phyloP scores from a whole-genome alignment of 2,113 vertebrate species.

The Lagenorhynchus albirostris region DNA sequence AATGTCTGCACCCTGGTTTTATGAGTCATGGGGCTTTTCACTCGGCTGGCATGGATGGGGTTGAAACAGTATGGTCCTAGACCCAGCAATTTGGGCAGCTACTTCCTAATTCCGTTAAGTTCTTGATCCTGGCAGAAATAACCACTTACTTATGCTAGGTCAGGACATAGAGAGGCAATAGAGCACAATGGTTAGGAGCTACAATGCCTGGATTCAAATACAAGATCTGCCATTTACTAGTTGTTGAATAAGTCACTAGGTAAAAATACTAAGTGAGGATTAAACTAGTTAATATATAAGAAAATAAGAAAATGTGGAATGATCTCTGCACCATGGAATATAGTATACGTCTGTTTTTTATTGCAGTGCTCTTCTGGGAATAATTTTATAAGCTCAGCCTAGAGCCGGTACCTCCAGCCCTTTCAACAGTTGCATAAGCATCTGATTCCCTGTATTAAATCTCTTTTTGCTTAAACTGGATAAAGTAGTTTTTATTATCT shows the following conservation, averaged over 20 bases:
- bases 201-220: neutral
- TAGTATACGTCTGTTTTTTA: neutral
- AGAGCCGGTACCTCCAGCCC: neutral
- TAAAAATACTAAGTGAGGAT: neutral
- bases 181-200: neutral
- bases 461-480: neutral
- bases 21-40: neutral
- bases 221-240: neutral
- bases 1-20: neutral
- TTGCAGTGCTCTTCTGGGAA: neutral
- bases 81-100: neutral
- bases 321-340: neutral
- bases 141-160: neutral
- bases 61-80: neutral
- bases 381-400: neutral
- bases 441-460: neutral
- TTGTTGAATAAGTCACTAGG: neutral
- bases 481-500: neutral
- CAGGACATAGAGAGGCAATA: neutral
- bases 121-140: neutral
- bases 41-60: neutral
- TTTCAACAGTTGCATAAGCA: neutral
- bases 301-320: neutral
- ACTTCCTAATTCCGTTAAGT: neutral
- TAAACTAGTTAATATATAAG: neutral